A percentile compares a stretch with the other conserved stretches of the same genome.
These are phyloP conservation scores for Lithobates sylvaticus DNA, from an alignment of 2,797 vertebrate genomes.

Conservation along the genomic window DNA sequence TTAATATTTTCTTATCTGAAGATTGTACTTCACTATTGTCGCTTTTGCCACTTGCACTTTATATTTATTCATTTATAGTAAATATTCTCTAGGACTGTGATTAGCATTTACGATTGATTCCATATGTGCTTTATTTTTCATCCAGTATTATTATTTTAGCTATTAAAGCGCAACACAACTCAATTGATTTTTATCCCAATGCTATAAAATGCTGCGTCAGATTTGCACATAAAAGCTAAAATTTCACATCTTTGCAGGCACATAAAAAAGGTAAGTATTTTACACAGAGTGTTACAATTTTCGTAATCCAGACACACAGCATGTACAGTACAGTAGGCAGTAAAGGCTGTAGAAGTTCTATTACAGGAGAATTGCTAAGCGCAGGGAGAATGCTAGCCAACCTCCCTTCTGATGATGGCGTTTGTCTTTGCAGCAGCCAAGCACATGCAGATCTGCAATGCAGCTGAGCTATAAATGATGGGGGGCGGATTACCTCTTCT, in stretches of 20 bases:
- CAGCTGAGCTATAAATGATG: slow-evolving; percentile 36
- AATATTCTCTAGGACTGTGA: too few species aligned
- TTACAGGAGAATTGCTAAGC: slow-evolving; percentile 7
- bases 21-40: too few species aligned
- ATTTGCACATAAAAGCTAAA: neutral
- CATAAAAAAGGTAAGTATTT: neutral
- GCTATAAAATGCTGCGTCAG: neutral
- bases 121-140: too few species aligned
- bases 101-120: too few species aligned
- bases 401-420: neutral
- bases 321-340: neutral
- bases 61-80: too few species aligned
- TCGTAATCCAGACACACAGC: neutral
- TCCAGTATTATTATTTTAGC: too few species aligned
- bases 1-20: too few species aligned
- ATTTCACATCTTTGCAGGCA: too few species aligned
- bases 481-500: slow-evolving; percentile 82
- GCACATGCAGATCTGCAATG: slow-evolving; percentile 41
- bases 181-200: too few species aligned
- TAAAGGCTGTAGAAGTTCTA: neutral
- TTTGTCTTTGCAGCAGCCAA: slow-evolving; percentile 15
- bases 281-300: neutral
- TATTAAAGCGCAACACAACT: too few species aligned
- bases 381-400: neutral
- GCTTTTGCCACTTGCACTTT: too few species aligned